These are phyloP conservation scores for Druceiella hillmani DNA, from an alignment of 2,888 invertebrate species.

Conservation along the genomic window DNA sequence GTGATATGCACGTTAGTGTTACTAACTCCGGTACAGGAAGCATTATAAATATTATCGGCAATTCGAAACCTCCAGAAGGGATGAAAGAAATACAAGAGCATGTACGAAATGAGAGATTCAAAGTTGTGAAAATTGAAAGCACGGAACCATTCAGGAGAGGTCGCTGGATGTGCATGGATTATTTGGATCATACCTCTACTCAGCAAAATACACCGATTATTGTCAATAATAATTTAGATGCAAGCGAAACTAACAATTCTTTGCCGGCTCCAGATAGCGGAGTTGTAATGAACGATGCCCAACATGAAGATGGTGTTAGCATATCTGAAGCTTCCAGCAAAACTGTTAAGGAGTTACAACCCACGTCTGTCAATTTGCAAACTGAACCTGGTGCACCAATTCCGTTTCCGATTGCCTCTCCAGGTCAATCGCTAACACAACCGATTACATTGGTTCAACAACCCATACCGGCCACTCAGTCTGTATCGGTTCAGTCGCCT, in stretches of 20 bases:
- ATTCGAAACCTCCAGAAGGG: slow-evolving; percentile 51
- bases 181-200: slow-evolving; percentile 73
- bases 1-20: slow-evolving; percentile 60
- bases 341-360: slow-evolving; percentile 47
- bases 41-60: slow-evolving; percentile 53
- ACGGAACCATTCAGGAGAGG: slow-evolving; percentile 92
- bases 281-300: slow-evolving; percentile 48
- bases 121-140: slow-evolving; percentile 93
- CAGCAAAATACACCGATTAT: slow-evolving; percentile 48
- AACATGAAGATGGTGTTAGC: slow-evolving; percentile 47
- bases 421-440: slow-evolving; percentile 48
- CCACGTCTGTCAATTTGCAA: slow-evolving; percentile 40
- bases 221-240: slow-evolving; percentile 47
- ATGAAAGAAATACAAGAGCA: slow-evolving; percentile 63
- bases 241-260: slow-evolving; percentile 34
- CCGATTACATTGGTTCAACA: slow-evolving; percentile 41
- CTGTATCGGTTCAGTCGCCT: slow-evolving; percentile 48
- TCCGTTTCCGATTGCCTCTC: slow-evolving; percentile 50
- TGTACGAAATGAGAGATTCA: slow-evolving; percentile 79
- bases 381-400: slow-evolving; percentile 48
- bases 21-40: slow-evolving; percentile 57
- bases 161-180: slow-evolving; percentile 93
- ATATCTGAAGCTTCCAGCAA: slow-evolving; percentile 39
- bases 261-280: slow-evolving; percentile 49
- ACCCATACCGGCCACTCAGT: slow-evolving; percentile 42